phyloP scores from a whole-genome alignment of 2,888 invertebrate genomes.

The Sclerodermus sp. region DNA sequence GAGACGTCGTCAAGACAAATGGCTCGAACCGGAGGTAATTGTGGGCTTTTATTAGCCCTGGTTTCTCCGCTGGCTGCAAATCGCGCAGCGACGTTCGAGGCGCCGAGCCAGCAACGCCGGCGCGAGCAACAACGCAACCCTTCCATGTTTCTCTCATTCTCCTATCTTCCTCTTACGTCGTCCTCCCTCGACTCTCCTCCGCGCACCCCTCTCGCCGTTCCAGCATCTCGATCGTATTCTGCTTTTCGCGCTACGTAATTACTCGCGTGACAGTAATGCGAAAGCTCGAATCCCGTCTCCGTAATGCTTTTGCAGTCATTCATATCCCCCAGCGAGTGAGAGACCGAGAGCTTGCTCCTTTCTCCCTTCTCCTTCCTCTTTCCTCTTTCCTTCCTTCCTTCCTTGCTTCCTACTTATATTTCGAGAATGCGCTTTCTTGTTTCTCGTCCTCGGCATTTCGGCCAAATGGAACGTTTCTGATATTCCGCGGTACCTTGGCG shows the following conservation, averaged over 20 bases:
- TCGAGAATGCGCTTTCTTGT: slow-evolving; percentile 6
- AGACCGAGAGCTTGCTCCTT: no score
- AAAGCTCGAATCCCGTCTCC: slow-evolving; percentile 45
- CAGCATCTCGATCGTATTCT: background rate
- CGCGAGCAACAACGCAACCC: slow-evolving; percentile 28
- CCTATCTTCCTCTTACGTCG: background rate
- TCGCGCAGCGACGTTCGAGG: slow-evolving; percentile 32
- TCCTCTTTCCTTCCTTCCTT: slow-evolving; percentile 7
- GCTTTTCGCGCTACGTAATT: slow-evolving; percentile 46
- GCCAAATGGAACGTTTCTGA: no score
- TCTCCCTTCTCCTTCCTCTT: background rate
- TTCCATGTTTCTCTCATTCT: slow-evolving; percentile 21
- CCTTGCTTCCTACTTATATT: slow-evolving; percentile 2
- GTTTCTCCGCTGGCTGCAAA: slow-evolving; percentile 43
- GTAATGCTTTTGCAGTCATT: slow-evolving; percentile 23
- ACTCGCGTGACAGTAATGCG: slow-evolving; percentile 55
- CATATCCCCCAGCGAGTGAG: background rate
- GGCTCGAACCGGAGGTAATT: slow-evolving; percentile 58
- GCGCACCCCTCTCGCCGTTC: background rate
- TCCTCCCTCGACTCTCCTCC: background rate
- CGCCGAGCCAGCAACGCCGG: slow-evolving; percentile 18
- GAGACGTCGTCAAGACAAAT: slow-evolving; percentile 58
- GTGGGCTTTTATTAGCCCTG: slow-evolving; percentile 58
- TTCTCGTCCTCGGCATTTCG: no score
- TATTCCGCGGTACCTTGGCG: no score